Evolutionary conservation across 1,140 invertebrate genomes (phyloP), one percentile per base, ranked within the genome.

Genomic region (Palaemon carinicauda): DNA sequence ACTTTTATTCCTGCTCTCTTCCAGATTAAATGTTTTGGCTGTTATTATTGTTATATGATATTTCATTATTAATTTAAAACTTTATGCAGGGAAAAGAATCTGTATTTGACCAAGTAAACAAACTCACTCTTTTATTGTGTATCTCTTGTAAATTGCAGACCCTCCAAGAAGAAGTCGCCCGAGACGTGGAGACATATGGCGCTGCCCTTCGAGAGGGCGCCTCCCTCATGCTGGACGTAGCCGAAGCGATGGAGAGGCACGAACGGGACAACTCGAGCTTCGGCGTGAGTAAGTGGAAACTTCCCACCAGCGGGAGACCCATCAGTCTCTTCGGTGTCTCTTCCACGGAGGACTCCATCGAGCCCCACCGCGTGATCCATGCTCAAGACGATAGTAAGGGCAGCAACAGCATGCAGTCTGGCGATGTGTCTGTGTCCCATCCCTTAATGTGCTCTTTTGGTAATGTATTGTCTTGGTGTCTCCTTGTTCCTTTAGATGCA

Each of bases 351-450:
- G 87, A 82, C 33, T 71, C 80, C 17, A 24, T 87, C 54, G 90
- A 90, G 60, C 88, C 89, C 77, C 82, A 90, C 65, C 87, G 90
- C 21, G 92, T 93, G 65, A 95, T 95, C 82, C 92, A 94, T 88
- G 92, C 94, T 3, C 92, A 94, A 88, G 95, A 95, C 91, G 95
- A 95, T 90, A 94, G 94, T 94, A 91, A 94, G 93, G 91, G 84
- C 65, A 80, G 27, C 65, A 27, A 75, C 41, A 41, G 41, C 41
- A 41, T 41, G 41, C 41, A 41, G 41, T 41, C 41, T 41, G 41
- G 41, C 54, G 83, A 86, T 24, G 77, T 79, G 69, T 80, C 83
- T 80, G 65, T 80, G 56, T 80, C 75, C 41, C 83, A 80, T 65
- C 77, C 77, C 65, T 86, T 74, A 50, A 86, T 86, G 83, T 86